A percentile compares a stretch with the other conserved stretches of the same genome.
phyloP scores from a whole-genome alignment of 2,113 vertebrate genomes.

The Vulpes ferrilata region DNA sequence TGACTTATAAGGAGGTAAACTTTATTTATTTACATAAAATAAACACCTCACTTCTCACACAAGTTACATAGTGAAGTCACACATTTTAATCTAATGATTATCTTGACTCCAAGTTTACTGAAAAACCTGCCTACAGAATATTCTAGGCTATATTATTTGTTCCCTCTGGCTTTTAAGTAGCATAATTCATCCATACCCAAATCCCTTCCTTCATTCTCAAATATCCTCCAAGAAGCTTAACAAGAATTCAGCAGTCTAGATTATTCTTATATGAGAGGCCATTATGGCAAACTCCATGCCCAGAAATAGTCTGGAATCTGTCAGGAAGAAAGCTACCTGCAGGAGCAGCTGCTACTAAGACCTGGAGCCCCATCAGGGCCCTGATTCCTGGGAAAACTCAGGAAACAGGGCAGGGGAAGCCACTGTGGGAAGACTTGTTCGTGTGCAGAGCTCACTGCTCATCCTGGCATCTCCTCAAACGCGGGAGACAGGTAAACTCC shows the following conservation, averaged over 20 bases:
- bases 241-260: background rate
- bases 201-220: background rate
- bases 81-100: background rate
- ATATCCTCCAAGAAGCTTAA: background rate
- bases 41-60: background rate
- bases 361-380: fast-evolving
- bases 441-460: background rate
- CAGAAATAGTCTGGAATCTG: background rate
- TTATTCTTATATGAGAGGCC: background rate
- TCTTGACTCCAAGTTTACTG: background rate
- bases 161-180: background rate
- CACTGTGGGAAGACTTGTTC: background rate
- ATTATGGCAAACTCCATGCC: background rate
- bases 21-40: background rate
- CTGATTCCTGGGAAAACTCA: background rate
- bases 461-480: background rate
- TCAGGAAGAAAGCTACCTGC: background rate
- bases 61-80: background rate
- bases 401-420: background rate
- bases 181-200: background rate
- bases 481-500: background rate
- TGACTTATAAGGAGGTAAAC: background rate
- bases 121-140: background rate
- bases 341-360: background rate
- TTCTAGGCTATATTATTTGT: background rate